Conservation (phyloP, 2,797 vertebrate genomes). For the Pseudochirops corinnae region DNA sequence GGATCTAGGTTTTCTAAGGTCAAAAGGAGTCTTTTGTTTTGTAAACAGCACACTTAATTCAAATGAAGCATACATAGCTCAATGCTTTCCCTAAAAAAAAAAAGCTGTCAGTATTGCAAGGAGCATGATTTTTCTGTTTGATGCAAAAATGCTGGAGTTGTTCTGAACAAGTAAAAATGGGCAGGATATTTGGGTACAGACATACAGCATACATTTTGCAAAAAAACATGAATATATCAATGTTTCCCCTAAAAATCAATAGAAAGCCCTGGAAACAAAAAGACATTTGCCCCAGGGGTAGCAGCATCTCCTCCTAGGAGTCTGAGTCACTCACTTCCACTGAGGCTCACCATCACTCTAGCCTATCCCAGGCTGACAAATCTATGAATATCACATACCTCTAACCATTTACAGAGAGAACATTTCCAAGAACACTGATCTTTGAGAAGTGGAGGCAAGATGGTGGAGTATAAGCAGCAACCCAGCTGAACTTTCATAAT, state of each 20-base stretch:
- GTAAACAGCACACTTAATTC: slow-evolving; percentile 21
- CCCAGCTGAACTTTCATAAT: background rate
- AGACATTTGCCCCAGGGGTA: slow-evolving; percentile 7
- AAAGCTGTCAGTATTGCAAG: background rate
- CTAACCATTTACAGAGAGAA: background rate
- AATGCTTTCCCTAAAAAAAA: background rate
- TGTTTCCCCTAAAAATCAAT: slow-evolving; percentile 12
- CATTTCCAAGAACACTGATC: slow-evolving; percentile 23
- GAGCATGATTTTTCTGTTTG: background rate
- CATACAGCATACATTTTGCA: background rate
- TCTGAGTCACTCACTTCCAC: slow-evolving; percentile 39
- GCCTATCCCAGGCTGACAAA: background rate
- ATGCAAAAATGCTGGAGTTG: background rate
- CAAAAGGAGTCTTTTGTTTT: slow-evolving; percentile 32
- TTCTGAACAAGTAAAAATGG: background rate
- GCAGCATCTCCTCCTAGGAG: background rate
- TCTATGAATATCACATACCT: background rate
- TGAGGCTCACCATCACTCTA: background rate
- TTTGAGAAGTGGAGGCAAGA: background rate
- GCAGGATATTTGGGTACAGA: background rate
- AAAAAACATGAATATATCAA: background rate
- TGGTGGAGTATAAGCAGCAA: background rate
- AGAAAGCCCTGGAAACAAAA: slow-evolving; percentile 31
- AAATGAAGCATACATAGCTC: background rate
- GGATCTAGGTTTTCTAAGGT: slow-evolving; percentile 43